phyloP scores from a whole-genome alignment of 53 echinoderm and acorn worm species.

The Apostichopus leukothele region DNA sequence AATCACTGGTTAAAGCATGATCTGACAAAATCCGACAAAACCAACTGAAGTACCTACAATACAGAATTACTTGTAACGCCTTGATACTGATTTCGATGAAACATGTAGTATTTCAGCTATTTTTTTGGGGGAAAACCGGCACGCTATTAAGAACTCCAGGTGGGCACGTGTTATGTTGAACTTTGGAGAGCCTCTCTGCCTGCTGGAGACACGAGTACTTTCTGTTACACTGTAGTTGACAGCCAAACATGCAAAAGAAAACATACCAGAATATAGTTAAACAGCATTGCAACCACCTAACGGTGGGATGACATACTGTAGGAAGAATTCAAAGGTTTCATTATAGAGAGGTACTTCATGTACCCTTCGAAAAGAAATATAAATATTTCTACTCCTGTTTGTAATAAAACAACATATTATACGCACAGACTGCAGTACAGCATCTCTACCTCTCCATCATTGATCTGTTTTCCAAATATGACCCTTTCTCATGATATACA shows the following conservation, averaged over 20 bases:
- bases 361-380: too few relatives aligned
- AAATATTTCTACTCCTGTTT: too few relatives aligned
- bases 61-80: not conserved
- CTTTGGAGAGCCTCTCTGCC: conserved; percentile 8
- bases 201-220: not conserved
- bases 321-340: too few relatives aligned
- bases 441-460: too few relatives aligned
- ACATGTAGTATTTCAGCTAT: conserved; percentile 5
- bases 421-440: too few relatives aligned
- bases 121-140: not conserved
- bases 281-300: not conserved
- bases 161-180: conserved; percentile 7
- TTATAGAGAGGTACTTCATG: too few relatives aligned
- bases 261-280: not conserved
- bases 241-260: too few relatives aligned
- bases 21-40: too few relatives aligned
- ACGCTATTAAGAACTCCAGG: not conserved
- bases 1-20: too few relatives aligned
- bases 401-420: too few relatives aligned
- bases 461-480: too few relatives aligned
- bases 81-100: not conserved
- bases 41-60: not conserved
- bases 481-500: too few relatives aligned
- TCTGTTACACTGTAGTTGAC: not conserved
- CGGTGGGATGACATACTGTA: not conserved